Conservation (phyloP, 2,113 vertebrate species). For the Hyperopisus bebe region DNA sequence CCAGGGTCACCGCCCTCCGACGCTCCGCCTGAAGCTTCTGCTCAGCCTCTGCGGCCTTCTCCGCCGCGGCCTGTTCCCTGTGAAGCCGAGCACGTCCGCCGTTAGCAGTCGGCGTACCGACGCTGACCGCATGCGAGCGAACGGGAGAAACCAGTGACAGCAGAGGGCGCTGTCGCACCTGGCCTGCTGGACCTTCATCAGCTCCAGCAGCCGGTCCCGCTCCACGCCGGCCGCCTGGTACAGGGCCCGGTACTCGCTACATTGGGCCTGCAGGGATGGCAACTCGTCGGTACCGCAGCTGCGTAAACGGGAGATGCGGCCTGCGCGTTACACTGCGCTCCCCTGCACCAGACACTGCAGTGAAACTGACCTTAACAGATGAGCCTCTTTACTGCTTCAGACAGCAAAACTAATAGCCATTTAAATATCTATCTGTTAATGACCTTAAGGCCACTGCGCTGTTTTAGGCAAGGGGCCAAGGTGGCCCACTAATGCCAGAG, state of each 20-base stretch:
- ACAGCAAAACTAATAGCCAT: neutral
- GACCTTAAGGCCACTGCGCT: neutral
- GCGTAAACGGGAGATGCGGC: neutral
- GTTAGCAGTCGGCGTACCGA: neutral
- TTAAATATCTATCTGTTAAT: neutral
- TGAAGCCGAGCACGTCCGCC: neutral
- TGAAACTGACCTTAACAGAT: neutral
- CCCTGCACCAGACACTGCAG: neutral
- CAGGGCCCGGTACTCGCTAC: conserved; percentile 56
- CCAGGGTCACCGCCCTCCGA: conserved; percentile 43
- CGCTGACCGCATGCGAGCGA: neutral
- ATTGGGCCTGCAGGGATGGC: conserved; percentile 50
- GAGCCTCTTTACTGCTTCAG: neutral
- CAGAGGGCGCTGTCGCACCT: conserved; percentile 52
- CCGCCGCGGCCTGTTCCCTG: conserved; percentile 60
- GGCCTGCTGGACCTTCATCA: conserved; percentile 63
- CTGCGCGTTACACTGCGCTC: neutral
- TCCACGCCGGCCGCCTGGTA: conserved; percentile 64
- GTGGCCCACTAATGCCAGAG: neutral
- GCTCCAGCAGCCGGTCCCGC: conserved; percentile 59
- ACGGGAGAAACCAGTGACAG: neutral
- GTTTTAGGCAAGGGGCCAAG: neutral
- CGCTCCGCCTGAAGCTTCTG: conserved; percentile 60
- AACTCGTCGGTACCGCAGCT: conserved; percentile 39
- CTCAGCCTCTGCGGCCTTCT: conserved; percentile 53